Conservation (phyloP, 2,888 invertebrate species). For the Nesidiocoris tenuis region DNA sequence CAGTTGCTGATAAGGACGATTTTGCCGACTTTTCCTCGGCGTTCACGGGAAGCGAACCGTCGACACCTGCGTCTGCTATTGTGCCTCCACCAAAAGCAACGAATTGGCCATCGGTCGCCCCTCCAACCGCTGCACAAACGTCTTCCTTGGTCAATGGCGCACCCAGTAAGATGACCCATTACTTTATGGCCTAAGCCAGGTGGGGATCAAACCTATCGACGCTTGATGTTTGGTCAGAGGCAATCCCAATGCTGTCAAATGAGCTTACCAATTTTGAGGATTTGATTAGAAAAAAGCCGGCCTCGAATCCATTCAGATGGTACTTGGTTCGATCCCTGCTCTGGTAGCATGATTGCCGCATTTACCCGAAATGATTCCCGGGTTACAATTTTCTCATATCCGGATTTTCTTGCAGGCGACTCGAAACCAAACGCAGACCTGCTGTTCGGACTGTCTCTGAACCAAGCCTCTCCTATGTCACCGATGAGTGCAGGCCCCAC, state of each 20-base stretch:
- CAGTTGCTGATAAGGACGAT: slow-evolving; percentile 57
- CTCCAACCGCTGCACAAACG: slow-evolving; percentile 51
- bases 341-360: too few relatives aligned
- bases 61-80: slow-evolving; percentile 5
- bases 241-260: too few relatives aligned
- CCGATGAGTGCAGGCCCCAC: neutral
- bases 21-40: slow-evolving; percentile 82
- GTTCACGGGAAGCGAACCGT: slow-evolving; percentile 56
- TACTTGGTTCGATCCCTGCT: too few relatives aligned
- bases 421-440: slow-evolving; percentile 51
- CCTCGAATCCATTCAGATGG: too few relatives aligned
- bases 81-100: neutral
- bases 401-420: slow-evolving; percentile 25
- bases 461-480: neutral
- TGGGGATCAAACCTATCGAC: too few relatives aligned
- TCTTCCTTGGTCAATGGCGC: slow-evolving; percentile 49
- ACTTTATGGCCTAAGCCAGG: too few relatives aligned
- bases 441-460: slow-evolving; percentile 48
- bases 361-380: too few relatives aligned
- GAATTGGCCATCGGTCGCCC: slow-evolving; percentile 13
- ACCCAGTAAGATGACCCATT: slow-evolving; percentile 1
- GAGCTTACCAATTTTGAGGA: too few relatives aligned
- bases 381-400: too few relatives aligned
- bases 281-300: too few relatives aligned
- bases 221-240: too few relatives aligned